Percentiles rank a stretch among this genome's conserved stretches.
Evolutionary conservation across 2,113 vertebrate species (phyloP).

Genomic region (Isichthys henryi): DNA sequence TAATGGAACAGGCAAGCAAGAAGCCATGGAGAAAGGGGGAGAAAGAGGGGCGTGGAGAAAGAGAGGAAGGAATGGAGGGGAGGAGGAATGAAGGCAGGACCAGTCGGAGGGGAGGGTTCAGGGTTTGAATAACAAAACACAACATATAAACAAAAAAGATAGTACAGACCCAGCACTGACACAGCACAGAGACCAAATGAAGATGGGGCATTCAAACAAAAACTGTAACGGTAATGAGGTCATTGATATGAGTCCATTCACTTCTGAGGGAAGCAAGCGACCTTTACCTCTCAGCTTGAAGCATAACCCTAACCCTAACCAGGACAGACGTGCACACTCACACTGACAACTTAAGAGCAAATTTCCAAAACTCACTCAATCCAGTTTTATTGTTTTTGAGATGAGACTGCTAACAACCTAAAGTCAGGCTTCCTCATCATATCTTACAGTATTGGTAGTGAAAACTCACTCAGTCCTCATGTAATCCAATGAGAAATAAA

Average conservation of each 20-base stretch:
- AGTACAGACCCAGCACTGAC: neutral
- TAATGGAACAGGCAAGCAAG: neutral
- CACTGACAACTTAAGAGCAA: conserved; percentile 11
- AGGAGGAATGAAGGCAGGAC: neutral
- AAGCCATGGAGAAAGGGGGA: neutral
- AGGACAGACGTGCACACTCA: conserved; percentile 52
- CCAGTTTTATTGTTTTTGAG: neutral
- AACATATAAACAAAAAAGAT: neutral
- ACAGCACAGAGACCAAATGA: neutral
- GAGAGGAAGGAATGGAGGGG: neutral
- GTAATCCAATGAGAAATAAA: neutral
- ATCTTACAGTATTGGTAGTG: neutral
- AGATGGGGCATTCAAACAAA: neutral
- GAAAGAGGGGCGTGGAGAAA: neutral
- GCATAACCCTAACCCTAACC: conserved; percentile 29
- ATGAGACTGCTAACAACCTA: neutral
- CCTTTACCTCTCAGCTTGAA: conserved; percentile 1
- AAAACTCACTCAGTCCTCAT: neutral
- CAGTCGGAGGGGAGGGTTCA: neutral
- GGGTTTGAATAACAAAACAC: neutral
- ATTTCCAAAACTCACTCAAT: neutral
- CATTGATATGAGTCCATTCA: neutral
- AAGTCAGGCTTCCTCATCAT: neutral
- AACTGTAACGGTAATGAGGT: neutral
- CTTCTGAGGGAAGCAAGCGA: neutral